phyloP scores from a whole-genome alignment of 2,888 invertebrate species.

The Scaptomyza flava region DNA sequence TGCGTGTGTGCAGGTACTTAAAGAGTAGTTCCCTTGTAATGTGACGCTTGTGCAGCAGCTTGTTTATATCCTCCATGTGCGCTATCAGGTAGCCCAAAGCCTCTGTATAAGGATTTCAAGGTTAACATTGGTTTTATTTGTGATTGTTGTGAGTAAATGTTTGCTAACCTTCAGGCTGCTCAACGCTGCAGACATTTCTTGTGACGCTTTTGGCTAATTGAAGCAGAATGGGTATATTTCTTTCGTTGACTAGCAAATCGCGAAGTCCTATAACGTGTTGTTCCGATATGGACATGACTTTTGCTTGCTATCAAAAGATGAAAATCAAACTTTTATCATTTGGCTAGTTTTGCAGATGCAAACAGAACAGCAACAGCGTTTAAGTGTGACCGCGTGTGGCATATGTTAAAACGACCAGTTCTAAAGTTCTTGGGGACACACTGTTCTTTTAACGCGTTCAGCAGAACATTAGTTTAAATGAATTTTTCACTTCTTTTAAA shows the following conservation, averaged over 20 bases:
- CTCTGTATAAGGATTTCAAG: slow-evolving; percentile 81
- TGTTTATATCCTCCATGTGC: slow-evolving; percentile 85
- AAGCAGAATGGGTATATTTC: slow-evolving; percentile 64
- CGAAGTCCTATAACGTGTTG: slow-evolving; percentile 66
- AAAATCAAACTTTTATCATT: slow-evolving; percentile 19
- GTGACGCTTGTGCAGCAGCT: slow-evolving; percentile 85
- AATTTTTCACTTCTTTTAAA: neutral
- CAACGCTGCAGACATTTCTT: slow-evolving; percentile 73
- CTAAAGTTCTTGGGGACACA: slow-evolving; percentile 18
- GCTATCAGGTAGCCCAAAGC: slow-evolving; percentile 85
- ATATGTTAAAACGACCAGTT: neutral
- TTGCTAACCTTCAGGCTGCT: slow-evolving; percentile 65
- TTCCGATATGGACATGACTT: slow-evolving; percentile 72
- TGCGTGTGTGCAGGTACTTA: slow-evolving; percentile 85
- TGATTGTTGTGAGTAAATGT: neutral
- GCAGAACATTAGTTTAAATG: neutral
- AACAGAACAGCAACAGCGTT: neutral
- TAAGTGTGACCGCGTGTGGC: slow-evolving; percentile 29
- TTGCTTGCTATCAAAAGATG: neutral
- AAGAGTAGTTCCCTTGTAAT: slow-evolving; percentile 86
- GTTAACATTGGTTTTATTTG: neutral
- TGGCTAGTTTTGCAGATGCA: neutral
- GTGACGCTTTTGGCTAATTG: slow-evolving; percentile 76
- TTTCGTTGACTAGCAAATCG: slow-evolving; percentile 71
- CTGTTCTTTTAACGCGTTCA: neutral